Evolutionary conservation across 2,113 vertebrate species (phyloP).

Genomic region (Sialia sialis): DNA sequence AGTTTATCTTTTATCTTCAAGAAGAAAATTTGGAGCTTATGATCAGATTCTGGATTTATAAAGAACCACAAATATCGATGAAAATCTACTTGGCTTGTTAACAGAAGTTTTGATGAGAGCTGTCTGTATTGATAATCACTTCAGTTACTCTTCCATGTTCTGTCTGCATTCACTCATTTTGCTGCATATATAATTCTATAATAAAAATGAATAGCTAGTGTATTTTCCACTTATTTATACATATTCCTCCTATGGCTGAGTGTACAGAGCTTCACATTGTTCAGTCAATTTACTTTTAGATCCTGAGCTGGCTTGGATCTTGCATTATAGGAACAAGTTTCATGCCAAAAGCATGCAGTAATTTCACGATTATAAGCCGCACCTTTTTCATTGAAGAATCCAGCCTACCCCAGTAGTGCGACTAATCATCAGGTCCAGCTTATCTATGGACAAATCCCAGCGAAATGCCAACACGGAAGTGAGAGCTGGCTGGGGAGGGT

Average conservation of each 20-base stretch:
- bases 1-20: background rate
- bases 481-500: no score
- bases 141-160: background rate
- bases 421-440: no score
- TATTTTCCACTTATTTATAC: background rate
- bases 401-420: no score
- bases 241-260: background rate
- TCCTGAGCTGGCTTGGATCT: background rate
- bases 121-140: background rate
- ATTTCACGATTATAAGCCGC: no score
- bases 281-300: background rate
- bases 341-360: background rate
- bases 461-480: no score
- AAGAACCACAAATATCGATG: background rate
- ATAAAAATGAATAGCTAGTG: background rate
- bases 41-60: background rate
- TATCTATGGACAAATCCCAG: no score
- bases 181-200: background rate
- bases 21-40: background rate
- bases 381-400: no score
- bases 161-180: background rate
- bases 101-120: background rate
- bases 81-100: background rate
- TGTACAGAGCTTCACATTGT: background rate
- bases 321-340: background rate